These are phyloP conservation scores for Bombus affinis DNA, from an alignment of 1,140 invertebrate genomes.

Conservation along the genomic window DNA sequence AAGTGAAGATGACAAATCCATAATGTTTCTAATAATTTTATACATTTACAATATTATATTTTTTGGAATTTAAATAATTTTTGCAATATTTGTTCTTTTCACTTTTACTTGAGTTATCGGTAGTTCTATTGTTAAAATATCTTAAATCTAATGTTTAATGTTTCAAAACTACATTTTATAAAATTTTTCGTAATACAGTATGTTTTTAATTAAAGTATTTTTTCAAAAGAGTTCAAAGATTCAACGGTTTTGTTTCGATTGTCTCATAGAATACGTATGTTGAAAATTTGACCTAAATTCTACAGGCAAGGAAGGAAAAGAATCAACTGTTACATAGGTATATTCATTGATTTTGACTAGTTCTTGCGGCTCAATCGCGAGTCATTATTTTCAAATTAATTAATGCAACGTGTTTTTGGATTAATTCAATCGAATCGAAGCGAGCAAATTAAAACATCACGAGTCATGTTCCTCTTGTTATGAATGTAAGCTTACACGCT, in stretches of 20 bases:
- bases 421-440: background rate
- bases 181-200: no score
- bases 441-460: background rate
- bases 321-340: background rate
- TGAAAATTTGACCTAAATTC: conserved; percentile 21
- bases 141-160: no score
- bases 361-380: background rate
- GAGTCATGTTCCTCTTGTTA: background rate
- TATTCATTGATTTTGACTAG: background rate
- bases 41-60: no score
- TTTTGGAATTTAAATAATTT: no score
- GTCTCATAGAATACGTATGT: background rate
- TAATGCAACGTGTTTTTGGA: background rate
- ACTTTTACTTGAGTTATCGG: no score
- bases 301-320: background rate
- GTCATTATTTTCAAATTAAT: background rate
- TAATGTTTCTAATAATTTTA: no score
- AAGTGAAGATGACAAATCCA: no score
- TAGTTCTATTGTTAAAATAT: no score
- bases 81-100: no score
- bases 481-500: background rate
- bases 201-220: background rate
- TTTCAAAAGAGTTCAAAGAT: no score
- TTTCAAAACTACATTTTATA: no score
- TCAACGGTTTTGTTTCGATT: background rate